A percentile compares a stretch with the other conserved stretches of the same genome.
Evolutionary conservation across 1,140 invertebrate genomes (phyloP).

Genomic region (Liolophura sinensis): DNA sequence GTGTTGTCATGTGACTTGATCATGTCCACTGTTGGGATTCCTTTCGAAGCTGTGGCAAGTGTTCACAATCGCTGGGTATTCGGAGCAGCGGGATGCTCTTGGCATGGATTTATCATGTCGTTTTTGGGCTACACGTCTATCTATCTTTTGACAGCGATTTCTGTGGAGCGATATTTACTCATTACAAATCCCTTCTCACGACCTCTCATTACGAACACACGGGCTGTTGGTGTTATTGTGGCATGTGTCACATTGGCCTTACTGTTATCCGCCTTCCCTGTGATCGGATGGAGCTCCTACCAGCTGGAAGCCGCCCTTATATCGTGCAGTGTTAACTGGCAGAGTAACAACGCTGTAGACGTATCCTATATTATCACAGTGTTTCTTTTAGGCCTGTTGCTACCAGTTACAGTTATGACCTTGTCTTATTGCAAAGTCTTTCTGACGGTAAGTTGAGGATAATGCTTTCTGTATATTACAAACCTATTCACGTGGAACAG

Average conservation of each 20-base stretch:
- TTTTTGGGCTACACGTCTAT: slow-evolving; percentile 23
- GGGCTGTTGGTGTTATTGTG: slow-evolving; percentile 8
- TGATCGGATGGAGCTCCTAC: slow-evolving; percentile 39
- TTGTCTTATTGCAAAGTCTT: slow-evolving; percentile 34
- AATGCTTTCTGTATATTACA: no score
- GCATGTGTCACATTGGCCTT: slow-evolving; percentile 28
- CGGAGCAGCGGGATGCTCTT: slow-evolving; percentile 5
- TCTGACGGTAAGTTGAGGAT: slow-evolving; percentile 30
- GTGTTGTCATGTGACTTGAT: slow-evolving; percentile 19
- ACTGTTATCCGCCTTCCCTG: slow-evolving; percentile 26
- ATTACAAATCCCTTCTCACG: slow-evolving; percentile 20
- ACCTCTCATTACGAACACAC: slow-evolving; percentile 14
- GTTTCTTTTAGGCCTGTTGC: slow-evolving; percentile 30
- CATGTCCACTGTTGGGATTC: slow-evolving; percentile 18
- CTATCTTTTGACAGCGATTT: slow-evolving; percentile 23
- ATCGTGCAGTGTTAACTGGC: slow-evolving; percentile 35
- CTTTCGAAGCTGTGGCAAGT: slow-evolving; percentile 10
- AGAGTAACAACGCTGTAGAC: slow-evolving; percentile 17
- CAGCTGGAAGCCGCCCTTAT: slow-evolving; percentile 30
- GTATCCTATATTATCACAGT: slow-evolving; percentile 32
- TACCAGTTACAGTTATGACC: slow-evolving; percentile 28
- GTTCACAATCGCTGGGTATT: slow-evolving; percentile 10
- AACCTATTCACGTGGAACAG: no score
- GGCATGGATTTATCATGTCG: slow-evolving; percentile 23
- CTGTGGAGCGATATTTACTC: slow-evolving; percentile 25